These are phyloP conservation scores for Zapornia atra DNA, from an alignment of 2,113 vertebrate genomes.

Conservation along the genomic window DNA sequence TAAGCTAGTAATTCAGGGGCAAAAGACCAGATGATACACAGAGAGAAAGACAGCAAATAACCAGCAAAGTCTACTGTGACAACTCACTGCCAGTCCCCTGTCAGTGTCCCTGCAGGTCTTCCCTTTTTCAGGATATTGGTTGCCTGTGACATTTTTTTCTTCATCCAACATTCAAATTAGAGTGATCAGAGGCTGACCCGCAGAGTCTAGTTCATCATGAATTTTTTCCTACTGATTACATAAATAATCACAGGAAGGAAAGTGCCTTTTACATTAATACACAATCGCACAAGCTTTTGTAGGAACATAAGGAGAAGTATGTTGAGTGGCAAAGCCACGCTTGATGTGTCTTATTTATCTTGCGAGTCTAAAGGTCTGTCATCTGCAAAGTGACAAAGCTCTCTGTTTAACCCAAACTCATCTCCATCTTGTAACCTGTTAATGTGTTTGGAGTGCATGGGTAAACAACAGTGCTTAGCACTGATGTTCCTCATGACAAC, in stretches of 20 bases:
- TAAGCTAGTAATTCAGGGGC: constrained; percentile 21
- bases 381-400: constrained; percentile 33
- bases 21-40: constrained; percentile 24
- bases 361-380: constrained; percentile 12
- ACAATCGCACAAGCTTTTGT: constrained; percentile 31
- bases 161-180: constrained; percentile 56
- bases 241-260: constrained; percentile 48
- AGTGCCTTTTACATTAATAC: constrained; percentile 27
- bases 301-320: not conserved
- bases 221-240: constrained; percentile 61
- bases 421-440: constrained; percentile 33
- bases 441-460: not conserved
- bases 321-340: constrained; percentile 4
- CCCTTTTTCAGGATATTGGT: constrained; percentile 17
- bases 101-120: not conserved
- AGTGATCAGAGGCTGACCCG: constrained; percentile 44
- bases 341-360: constrained; percentile 38
- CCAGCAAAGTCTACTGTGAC: not conserved
- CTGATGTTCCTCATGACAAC: not conserved
- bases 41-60: constrained; percentile 11
- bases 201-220: constrained; percentile 19
- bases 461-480: not conserved
- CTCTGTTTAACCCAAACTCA: constrained; percentile 11
- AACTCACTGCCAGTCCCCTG: not conserved
- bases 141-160: constrained; percentile 22